phyloP scores from a whole-genome alignment of 2,888 invertebrate species.

The Aphrophora alni region DNA sequence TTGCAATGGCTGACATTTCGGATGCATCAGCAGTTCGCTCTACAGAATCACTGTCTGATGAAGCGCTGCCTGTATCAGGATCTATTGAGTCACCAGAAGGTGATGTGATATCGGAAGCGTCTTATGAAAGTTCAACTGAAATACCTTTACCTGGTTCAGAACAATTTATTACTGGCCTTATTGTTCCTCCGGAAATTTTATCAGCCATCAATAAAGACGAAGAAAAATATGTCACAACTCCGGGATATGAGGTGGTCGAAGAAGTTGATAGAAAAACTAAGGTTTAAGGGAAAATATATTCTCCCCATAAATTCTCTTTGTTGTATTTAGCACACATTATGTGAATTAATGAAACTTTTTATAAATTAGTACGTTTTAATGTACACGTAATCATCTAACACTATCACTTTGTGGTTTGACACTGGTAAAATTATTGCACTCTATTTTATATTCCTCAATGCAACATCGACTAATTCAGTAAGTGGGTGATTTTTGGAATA shows the following conservation, averaged over 20 bases:
- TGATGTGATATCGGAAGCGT: not conserved
- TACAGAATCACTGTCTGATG: not conserved
- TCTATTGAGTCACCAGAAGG: not conserved
- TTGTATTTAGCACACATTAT: too few relatives aligned
- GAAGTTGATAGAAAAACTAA: not conserved
- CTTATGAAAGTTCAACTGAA: not conserved
- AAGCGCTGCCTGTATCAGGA: too few relatives aligned
- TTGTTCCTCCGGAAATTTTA: not conserved
- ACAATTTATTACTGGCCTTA: not conserved
- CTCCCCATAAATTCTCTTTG: too few relatives aligned
- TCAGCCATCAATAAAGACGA: not conserved
- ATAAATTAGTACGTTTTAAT: too few relatives aligned
- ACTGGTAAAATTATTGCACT: too few relatives aligned
- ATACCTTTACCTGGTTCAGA: not conserved
- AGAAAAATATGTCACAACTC: not conserved
- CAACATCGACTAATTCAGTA: too few relatives aligned
- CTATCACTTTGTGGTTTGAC: too few relatives aligned
- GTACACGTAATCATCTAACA: too few relatives aligned
- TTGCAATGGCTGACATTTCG: not conserved
- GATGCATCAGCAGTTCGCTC: not conserved
- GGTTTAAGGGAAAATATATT: too few relatives aligned
- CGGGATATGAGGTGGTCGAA: not conserved
- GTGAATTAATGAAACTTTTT: too few relatives aligned
- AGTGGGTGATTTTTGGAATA: too few relatives aligned
- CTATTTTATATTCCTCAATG: too few relatives aligned